These are phyloP conservation scores for Habrosyne pyritoides DNA, from an alignment of 2,888 invertebrate species.

Conservation along the genomic window DNA sequence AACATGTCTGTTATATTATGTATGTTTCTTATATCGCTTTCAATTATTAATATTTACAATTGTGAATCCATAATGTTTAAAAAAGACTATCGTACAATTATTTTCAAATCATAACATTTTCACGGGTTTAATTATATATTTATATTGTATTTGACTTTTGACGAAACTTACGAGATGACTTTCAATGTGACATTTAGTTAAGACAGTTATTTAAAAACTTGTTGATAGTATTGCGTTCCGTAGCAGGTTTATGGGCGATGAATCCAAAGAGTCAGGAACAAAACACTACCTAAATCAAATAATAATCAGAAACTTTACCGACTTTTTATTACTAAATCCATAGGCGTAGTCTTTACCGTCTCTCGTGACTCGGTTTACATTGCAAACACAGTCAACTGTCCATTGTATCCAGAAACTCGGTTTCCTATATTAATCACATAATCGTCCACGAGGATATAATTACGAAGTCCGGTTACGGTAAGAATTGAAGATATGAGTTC, in stretches of 20 bases:
- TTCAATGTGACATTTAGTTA: background rate
- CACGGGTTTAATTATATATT: background rate
- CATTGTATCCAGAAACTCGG: constrained; percentile 37
- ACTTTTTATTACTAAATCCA: constrained; percentile 82
- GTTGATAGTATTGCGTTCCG: constrained; percentile 1
- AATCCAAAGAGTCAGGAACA: background rate
- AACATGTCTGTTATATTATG: constrained; percentile 6
- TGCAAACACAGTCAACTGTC: constrained; percentile 55
- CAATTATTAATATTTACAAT: background rate
- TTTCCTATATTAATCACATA: constrained; percentile 49
- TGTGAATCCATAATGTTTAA: background rate
- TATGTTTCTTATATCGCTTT: background rate
- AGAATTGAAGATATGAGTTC: constrained; percentile 21
- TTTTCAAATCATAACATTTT: no score
- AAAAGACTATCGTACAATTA: background rate
- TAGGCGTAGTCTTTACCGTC: constrained; percentile 71
- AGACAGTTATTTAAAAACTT: background rate
- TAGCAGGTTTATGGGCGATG: background rate
- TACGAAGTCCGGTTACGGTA: constrained; percentile 20
- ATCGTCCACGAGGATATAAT: constrained; percentile 36
- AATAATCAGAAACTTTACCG: constrained; percentile 73
- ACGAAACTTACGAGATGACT: background rate
- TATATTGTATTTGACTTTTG: background rate
- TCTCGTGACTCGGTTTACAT: constrained; percentile 66
- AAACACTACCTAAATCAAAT: constrained; percentile 28